Conservation (phyloP, 1,140 invertebrate genomes). For the Pantala flavescens region DNA sequence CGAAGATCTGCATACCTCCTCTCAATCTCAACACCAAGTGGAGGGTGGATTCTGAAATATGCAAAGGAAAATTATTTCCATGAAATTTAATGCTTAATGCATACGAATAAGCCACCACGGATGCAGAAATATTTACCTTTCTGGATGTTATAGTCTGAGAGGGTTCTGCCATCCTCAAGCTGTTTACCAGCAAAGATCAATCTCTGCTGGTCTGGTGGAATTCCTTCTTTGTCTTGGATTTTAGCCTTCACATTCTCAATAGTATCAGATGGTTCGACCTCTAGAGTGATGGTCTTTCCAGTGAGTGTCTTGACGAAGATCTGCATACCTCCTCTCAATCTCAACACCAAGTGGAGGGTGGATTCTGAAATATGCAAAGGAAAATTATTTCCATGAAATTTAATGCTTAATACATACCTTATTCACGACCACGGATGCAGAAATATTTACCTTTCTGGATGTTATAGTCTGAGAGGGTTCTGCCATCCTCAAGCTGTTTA, state of each 20-base stretch:
- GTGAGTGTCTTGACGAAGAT: constrained; percentile 62
- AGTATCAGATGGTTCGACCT: constrained; percentile 74
- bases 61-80: too few relatives aligned
- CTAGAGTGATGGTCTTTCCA: constrained; percentile 63
- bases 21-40: constrained; percentile 77
- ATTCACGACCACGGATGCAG: too few relatives aligned
- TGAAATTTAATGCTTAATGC: too few relatives aligned
- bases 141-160: constrained; percentile 70
- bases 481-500: constrained; percentile 52
- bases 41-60: constrained; percentile 64
- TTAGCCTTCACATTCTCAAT: constrained; percentile 93
- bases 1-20: constrained; percentile 75
- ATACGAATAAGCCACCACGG: too few relatives aligned
- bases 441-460: constrained; percentile 64
- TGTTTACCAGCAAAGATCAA: constrained; percentile 71
- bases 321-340: constrained; percentile 65
- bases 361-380: too few relatives aligned
- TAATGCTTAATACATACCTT: too few relatives aligned
- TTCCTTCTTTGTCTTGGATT: constrained; percentile 82
- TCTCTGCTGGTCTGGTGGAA: constrained; percentile 60
- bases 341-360: constrained; percentile 62
- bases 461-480: constrained; percentile 62
- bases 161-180: constrained; percentile 67
- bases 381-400: too few relatives aligned
- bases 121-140: constrained; percentile 31